phyloP scores from a whole-genome alignment of 2,888 invertebrate species.

The Strigamia maritima region DNA sequence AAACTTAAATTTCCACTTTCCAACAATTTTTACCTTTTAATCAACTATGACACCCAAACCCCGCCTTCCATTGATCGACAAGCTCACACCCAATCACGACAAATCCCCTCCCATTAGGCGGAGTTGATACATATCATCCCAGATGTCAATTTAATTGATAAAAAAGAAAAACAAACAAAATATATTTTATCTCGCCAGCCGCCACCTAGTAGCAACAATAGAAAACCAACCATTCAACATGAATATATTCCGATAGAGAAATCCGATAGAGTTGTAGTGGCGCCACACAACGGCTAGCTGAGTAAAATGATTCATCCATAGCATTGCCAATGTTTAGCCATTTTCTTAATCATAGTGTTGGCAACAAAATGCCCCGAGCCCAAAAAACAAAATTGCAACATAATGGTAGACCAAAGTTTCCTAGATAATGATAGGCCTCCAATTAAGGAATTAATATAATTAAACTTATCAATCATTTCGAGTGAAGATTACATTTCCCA shows the following conservation, averaged over 20 bases:
- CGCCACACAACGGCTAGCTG: not conserved
- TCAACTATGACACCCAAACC: not conserved
- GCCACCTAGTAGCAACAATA: not conserved
- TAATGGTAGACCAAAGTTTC: constrained; percentile 31
- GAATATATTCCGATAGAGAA: no score
- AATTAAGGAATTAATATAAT: constrained; percentile 36
- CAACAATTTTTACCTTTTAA: not conserved
- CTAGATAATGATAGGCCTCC: constrained; percentile 34
- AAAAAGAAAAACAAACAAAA: not conserved
- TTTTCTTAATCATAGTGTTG: constrained; percentile 29
- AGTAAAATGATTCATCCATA: constrained; percentile 19
- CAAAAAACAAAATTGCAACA: constrained; percentile 29
- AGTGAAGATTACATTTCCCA: constrained; percentile 29
- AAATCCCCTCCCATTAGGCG: constrained; percentile 3
- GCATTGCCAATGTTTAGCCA: constrained; percentile 12
- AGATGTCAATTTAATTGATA: not conserved
- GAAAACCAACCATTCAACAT: no score
- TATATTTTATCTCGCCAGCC: no score
- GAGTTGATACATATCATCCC: not conserved
- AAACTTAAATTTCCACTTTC: no score
- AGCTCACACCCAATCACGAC: not conserved
- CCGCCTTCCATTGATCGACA: not conserved
- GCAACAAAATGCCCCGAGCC: not conserved
- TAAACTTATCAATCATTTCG: constrained; percentile 36
- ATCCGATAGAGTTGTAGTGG: not conserved